Conservation (phyloP, 2,113 vertebrate genomes). For the Rousettus leschenaultii region DNA sequence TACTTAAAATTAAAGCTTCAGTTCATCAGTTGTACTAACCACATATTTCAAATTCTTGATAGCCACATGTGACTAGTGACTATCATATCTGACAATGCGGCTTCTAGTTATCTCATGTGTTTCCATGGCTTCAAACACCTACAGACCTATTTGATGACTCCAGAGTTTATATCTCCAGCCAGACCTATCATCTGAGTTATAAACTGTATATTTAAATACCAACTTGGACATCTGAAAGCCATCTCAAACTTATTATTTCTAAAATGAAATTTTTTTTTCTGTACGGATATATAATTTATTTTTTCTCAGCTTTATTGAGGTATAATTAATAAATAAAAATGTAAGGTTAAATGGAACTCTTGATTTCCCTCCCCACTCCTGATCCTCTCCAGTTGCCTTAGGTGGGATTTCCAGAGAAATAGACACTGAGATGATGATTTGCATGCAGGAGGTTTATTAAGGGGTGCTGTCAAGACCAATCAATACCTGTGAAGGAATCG, state of each 20-base stretch:
- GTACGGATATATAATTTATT: background rate
- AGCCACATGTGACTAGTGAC: background rate
- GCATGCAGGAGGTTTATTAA: background rate
- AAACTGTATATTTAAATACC: background rate
- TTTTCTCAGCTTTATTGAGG: background rate
- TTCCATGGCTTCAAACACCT: background rate
- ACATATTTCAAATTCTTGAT: background rate
- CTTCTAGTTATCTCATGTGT: background rate
- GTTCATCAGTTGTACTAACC: background rate
- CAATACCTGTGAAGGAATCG: background rate
- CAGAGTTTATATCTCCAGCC: background rate
- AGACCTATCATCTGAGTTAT: background rate
- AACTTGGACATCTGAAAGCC: background rate
- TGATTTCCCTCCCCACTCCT: background rate
- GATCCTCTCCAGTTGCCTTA: background rate
- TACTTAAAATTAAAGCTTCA: background rate
- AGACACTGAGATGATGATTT: background rate
- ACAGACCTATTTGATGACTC: background rate
- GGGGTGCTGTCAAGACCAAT: background rate
- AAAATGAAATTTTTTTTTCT: background rate
- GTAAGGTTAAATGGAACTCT: background rate
- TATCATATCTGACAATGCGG: too few species aligned
- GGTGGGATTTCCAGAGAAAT: background rate
- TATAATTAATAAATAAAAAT: background rate
- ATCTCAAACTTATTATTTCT: background rate